These are phyloP conservation scores for Hemicentrotus pulcherrimus DNA, from an alignment of 35 echinoderm and acorn worm species.

Conservation along the genomic window DNA sequence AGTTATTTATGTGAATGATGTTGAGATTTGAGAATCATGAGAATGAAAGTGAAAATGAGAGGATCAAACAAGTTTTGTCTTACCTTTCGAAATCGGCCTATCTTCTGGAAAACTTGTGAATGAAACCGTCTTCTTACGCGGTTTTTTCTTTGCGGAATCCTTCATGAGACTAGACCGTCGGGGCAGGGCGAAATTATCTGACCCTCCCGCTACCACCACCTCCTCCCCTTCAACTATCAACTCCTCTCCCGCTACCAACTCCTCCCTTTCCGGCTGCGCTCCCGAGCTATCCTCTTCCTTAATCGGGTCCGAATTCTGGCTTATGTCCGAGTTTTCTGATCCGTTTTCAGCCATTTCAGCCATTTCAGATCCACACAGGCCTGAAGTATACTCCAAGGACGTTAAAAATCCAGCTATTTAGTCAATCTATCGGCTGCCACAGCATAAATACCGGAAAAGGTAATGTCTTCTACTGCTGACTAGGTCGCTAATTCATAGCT, in stretches of 20 bases:
- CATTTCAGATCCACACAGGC: too few relatives aligned
- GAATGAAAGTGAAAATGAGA: too few relatives aligned
- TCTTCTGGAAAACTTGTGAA: conserved; percentile 90
- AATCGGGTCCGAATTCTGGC: conserved; percentile 24
- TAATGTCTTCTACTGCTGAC: too few relatives aligned
- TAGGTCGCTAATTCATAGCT: too few relatives aligned
- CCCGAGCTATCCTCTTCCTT: neutral
- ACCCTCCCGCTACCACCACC: too few relatives aligned
- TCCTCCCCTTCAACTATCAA: neutral
- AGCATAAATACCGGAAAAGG: too few relatives aligned
- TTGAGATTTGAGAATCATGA: too few relatives aligned
- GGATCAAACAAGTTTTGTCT: neutral
- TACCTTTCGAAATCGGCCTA: conserved; percentile 81
- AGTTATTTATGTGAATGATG: too few relatives aligned
- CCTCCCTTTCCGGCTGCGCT: neutral
- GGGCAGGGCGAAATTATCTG: conserved; percentile 44
- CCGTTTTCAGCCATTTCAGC: conserved; percentile 49
- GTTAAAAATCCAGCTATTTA: too few relatives aligned
- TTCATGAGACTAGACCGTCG: conserved; percentile 83
- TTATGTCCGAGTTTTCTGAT: conserved; percentile 23
- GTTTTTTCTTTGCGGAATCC: conserved; percentile 64
- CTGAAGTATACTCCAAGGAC: too few relatives aligned
- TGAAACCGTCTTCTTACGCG: conserved; percentile 88
- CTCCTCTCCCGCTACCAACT: neutral
- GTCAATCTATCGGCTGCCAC: too few relatives aligned